Conservation (phyloP, 2,888 invertebrate genomes). For the Auanema freiburgensis region DNA sequence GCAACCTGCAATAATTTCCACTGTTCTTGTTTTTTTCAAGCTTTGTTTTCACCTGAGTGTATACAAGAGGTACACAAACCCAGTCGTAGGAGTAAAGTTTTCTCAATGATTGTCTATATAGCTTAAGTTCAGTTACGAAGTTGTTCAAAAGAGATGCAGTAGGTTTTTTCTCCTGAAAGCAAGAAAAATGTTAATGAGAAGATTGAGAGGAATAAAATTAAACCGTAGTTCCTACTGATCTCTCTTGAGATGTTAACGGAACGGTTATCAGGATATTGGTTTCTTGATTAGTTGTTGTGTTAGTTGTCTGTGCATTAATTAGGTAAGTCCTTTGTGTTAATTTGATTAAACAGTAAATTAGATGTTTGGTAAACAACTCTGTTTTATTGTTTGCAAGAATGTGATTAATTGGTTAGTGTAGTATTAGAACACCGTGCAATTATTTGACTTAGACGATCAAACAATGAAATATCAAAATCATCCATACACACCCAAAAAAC, state of each 20-base stretch:
- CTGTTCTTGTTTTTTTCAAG: background rate
- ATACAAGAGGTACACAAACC: conserved; percentile 52
- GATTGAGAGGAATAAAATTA: too few species aligned
- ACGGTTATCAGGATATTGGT: too few species aligned
- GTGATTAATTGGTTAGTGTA: background rate
- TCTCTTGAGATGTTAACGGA: too few species aligned
- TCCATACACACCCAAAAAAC: too few species aligned
- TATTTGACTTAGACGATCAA: background rate
- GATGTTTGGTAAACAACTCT: too few species aligned
- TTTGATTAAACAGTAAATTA: too few species aligned
- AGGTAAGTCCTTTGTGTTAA: too few species aligned
- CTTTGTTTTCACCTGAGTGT: conserved; percentile 26
- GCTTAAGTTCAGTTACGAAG: conserved; percentile 39
- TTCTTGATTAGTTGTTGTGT: too few species aligned
- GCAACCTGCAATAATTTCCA: conserved; percentile 59
- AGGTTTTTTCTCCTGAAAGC: conserved; percentile 31
- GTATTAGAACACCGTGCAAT: background rate
- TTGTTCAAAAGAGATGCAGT: conserved; percentile 42
- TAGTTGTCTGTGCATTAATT: too few species aligned
- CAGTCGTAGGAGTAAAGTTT: conserved; percentile 49
- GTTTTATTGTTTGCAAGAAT: too few species aligned
- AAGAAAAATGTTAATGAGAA: background rate
- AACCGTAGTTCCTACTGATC: too few species aligned
- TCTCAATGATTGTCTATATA: conserved; percentile 37
- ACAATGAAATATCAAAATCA: too few species aligned